These are phyloP conservation scores for Frankliniella fusca DNA, from an alignment of 2,888 invertebrate genomes.

Conservation along the genomic window DNA sequence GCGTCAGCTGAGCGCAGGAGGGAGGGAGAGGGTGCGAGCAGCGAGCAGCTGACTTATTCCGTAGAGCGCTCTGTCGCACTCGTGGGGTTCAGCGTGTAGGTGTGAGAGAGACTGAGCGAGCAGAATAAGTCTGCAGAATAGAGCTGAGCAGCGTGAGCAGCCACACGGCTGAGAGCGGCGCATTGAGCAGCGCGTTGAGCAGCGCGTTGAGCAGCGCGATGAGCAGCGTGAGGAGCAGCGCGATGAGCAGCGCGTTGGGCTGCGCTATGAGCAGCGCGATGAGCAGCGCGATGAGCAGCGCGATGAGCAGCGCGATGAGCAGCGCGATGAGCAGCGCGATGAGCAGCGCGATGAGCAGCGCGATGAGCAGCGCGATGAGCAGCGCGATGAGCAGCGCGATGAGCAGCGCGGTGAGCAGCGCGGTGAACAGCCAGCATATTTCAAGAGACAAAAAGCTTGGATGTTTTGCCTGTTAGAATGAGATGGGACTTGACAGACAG, in stretches of 20 bases:
- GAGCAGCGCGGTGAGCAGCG: background rate
- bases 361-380: no score
- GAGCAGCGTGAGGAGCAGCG: no score
- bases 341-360: background rate
- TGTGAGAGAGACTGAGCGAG: background rate
- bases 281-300: background rate
- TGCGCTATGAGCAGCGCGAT: background rate
- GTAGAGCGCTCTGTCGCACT: no score
- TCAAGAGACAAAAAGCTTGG: constrained; percentile 11
- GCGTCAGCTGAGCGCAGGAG: background rate
- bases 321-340: background rate
- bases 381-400: background rate
- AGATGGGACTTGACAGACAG: constrained; percentile 21
- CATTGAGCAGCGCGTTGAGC: background rate
- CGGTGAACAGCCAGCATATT: background rate
- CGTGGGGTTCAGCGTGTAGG: no score
- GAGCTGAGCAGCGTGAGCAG: background rate
- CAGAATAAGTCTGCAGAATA: background rate
- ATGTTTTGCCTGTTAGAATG: constrained; percentile 19
- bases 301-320: background rate
- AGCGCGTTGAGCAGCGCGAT: background rate
- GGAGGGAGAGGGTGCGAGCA: no score
- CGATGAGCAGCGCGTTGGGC: background rate
- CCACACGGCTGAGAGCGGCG: background rate
- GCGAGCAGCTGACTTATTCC: no score